Conservation (phyloP, 2,113 vertebrate species). For the Poecile atricapillus region DNA sequence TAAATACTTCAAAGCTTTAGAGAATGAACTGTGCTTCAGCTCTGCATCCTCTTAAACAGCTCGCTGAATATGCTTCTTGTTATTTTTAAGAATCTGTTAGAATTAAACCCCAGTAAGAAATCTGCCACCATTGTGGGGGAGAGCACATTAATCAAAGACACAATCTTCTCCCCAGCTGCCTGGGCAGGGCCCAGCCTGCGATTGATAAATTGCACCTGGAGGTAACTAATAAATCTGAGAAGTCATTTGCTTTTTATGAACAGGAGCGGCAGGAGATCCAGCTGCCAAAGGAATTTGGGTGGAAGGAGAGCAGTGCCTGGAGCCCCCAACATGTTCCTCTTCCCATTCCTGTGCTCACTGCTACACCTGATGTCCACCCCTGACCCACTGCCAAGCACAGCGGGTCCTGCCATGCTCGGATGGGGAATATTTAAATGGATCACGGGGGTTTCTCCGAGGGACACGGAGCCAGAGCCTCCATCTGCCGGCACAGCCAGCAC, state of each 20-base stretch:
- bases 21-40: neutral
- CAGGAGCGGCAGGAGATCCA: neutral
- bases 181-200: slow-evolving; percentile 1
- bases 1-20: neutral
- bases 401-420: rapidly evolving
- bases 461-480: neutral
- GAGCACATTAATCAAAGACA: slow-evolving; percentile 54
- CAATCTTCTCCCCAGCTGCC: slow-evolving; percentile 17
- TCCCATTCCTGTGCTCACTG: neutral
- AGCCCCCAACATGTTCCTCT: neutral
- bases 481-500: rapidly evolving
- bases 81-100: slow-evolving; percentile 61
- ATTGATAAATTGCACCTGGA: slow-evolving; percentile 67
- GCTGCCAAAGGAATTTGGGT: slow-evolving; percentile 1
- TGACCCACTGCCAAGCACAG: neutral
- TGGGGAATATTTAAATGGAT: neutral
- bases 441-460: rapidly evolving
- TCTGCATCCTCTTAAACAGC: neutral
- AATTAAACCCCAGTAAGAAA: slow-evolving; percentile 62
- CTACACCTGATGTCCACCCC: neutral
- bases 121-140: slow-evolving; percentile 33
- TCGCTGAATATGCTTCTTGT: slow-evolving; percentile 22
- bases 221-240: slow-evolving; percentile 67
- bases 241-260: slow-evolving; percentile 68
- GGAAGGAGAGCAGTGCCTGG: neutral